phyloP scores from a whole-genome alignment of 2,113 vertebrate species.

The Atlantisia rogersi region DNA sequence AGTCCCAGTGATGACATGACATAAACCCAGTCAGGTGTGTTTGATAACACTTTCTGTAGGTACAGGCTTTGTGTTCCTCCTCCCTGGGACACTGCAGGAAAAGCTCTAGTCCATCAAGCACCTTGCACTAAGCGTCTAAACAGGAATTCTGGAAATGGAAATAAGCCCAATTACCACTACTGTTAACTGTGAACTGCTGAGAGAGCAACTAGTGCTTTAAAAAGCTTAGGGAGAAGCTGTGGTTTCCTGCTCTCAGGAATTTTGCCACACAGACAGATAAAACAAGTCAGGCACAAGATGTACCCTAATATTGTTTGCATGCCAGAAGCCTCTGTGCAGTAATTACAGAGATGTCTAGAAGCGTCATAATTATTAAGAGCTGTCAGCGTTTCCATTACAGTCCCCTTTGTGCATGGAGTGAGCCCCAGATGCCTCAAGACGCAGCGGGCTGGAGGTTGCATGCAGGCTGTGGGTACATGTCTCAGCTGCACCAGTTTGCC shows the following conservation, averaged over 20 bases:
- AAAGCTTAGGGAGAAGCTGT: not conserved
- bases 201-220: not conserved
- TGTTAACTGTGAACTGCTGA: not conserved
- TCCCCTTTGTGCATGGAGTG: conserved; percentile 9
- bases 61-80: conserved; percentile 57
- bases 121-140: not conserved
- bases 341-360: conserved; percentile 36
- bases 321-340: conserved; percentile 42
- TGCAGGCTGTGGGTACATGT: not conserved
- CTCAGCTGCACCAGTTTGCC: not conserved
- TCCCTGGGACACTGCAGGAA: not conserved
- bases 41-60: conserved; percentile 67
- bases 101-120: not conserved
- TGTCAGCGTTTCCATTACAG: conserved; percentile 51
- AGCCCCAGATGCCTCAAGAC: conserved; percentile 23
- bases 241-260: not conserved
- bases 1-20: not conserved
- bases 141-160: not conserved
- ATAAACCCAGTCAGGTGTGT: conserved; percentile 2
- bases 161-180: not conserved
- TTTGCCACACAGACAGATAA: not conserved
- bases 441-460: not conserved
- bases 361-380: conserved; percentile 40
- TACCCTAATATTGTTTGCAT: conserved; percentile 15
- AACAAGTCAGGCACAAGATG: not conserved